A percentile compares a stretch with the other conserved stretches of the same genome.
Evolutionary conservation across 2,888 invertebrate species (phyloP).

Genomic region (Malachius bipustulatus): DNA sequence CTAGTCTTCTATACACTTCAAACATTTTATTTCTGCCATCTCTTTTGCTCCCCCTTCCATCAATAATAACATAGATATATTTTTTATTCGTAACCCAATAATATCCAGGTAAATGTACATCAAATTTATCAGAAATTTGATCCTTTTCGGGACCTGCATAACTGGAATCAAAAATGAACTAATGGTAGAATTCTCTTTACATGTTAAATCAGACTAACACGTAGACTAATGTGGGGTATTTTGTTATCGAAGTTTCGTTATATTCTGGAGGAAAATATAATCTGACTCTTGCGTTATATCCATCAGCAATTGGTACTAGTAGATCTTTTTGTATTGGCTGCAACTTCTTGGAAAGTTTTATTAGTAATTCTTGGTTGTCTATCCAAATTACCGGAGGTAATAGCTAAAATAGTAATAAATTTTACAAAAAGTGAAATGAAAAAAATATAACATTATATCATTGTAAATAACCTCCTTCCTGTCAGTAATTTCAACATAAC

Average conservation of each 20-base stretch:
- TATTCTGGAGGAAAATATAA: slow-evolving; percentile 55
- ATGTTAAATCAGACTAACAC: slow-evolving; percentile 44
- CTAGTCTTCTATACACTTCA: slow-evolving; percentile 66
- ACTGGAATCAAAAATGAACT: no score
- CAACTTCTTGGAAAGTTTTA: slow-evolving; percentile 40
- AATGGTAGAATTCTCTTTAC: no score
- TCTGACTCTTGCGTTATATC: slow-evolving; percentile 47
- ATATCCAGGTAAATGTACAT: slow-evolving; percentile 47
- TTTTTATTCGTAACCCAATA: slow-evolving; percentile 63
- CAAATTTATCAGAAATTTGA: slow-evolving; percentile 57
- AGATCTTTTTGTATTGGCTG: slow-evolving; percentile 48
- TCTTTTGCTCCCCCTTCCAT: slow-evolving; percentile 71
- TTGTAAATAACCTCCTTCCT: no score
- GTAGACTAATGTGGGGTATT: slow-evolving; percentile 61
- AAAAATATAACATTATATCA: no score
- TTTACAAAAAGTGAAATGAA: slow-evolving; percentile 14
- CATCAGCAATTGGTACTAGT: slow-evolving; percentile 30
- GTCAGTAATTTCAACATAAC: slow-evolving; percentile 45
- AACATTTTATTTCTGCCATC: slow-evolving; percentile 70
- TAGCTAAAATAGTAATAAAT: slow-evolving; percentile 17
- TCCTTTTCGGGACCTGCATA: slow-evolving; percentile 75
- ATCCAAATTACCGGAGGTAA: slow-evolving; percentile 38
- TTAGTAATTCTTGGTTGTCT: slow-evolving; percentile 42
- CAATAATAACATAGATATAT: slow-evolving; percentile 69
- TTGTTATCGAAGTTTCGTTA: slow-evolving; percentile 37